A percentile compares a stretch with the other conserved stretches of the same genome.
phyloP scores from a whole-genome alignment of 2,797 vertebrate genomes.

The Pantherophis vulpinus region DNA sequence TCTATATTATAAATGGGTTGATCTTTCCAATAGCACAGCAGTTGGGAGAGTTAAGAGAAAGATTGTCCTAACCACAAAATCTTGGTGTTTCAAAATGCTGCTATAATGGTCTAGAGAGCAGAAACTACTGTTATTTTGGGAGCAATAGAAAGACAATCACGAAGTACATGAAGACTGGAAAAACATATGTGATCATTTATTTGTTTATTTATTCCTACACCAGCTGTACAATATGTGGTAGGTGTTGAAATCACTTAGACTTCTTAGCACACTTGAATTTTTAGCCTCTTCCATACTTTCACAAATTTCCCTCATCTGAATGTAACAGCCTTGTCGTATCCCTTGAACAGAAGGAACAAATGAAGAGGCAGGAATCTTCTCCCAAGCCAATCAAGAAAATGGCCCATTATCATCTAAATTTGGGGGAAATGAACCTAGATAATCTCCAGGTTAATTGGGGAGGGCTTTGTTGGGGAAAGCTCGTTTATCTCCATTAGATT shows the following conservation, averaged over 20 bases:
- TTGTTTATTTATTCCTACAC: background rate
- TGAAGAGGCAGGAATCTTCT: background rate
- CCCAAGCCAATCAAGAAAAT: background rate
- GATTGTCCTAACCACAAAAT: background rate
- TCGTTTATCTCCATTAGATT: background rate
- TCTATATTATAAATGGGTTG: background rate
- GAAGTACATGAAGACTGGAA: background rate
- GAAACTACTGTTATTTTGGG: background rate
- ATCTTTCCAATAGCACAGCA: background rate
- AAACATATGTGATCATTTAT: background rate
- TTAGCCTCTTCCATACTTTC: background rate
- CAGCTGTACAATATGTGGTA: too few relatives aligned
- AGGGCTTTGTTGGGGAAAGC: background rate
- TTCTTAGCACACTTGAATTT: background rate
- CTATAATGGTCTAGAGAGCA: background rate
- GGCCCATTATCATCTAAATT: background rate
- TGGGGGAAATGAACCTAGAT: background rate
- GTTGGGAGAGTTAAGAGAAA: background rate
- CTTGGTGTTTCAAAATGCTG: background rate
- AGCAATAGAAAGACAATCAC: background rate
- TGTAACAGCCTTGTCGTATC: too few relatives aligned
- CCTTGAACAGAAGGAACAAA: background rate
- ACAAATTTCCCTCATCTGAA: background rate
- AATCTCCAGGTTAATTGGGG: background rate
- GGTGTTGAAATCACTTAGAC: background rate